phyloP scores from a whole-genome alignment of 2,113 vertebrate species.

The Nannobrachium achirus region DNA sequence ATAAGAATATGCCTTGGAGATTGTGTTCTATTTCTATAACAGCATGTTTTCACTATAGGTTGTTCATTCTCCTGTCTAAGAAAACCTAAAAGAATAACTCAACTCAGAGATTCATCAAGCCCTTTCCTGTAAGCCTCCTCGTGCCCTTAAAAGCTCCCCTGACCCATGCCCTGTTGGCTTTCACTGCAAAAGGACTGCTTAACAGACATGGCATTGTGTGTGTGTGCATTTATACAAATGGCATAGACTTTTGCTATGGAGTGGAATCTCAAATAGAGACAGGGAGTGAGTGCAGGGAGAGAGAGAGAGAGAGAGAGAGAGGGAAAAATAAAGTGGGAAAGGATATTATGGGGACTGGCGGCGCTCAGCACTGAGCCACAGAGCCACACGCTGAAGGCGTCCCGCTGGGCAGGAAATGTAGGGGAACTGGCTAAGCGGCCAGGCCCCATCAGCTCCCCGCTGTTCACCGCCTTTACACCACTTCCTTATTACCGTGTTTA shows the following conservation, averaged over 20 bases:
- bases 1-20: no score
- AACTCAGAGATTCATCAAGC: no score
- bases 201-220: conserved; percentile 27
- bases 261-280: conserved; percentile 42
- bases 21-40: no score
- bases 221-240: conserved; percentile 63
- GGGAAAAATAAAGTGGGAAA: conserved; percentile 32
- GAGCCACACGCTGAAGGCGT: conserved; percentile 84
- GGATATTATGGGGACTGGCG: conserved; percentile 80
- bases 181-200: not conserved
- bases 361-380: conserved; percentile 78
- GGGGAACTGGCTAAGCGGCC: conserved; percentile 89
- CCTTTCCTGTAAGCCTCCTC: conserved; percentile 26
- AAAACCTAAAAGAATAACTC: no score
- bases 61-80: no score
- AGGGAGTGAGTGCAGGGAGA: conserved; percentile 10
- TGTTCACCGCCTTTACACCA: conserved; percentile 90
- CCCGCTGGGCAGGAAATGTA: conserved; percentile 96
- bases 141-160: conserved; percentile 23
- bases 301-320: conserved; percentile 22
- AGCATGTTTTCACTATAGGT: no score
- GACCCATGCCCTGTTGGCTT: conserved; percentile 9
- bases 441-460: conserved; percentile 90
- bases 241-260: conserved; percentile 34
- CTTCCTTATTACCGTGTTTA: conserved; percentile 93